Evolutionary conservation across 2,888 invertebrate species (phyloP).

Genomic region (Strigamia maritima): DNA sequence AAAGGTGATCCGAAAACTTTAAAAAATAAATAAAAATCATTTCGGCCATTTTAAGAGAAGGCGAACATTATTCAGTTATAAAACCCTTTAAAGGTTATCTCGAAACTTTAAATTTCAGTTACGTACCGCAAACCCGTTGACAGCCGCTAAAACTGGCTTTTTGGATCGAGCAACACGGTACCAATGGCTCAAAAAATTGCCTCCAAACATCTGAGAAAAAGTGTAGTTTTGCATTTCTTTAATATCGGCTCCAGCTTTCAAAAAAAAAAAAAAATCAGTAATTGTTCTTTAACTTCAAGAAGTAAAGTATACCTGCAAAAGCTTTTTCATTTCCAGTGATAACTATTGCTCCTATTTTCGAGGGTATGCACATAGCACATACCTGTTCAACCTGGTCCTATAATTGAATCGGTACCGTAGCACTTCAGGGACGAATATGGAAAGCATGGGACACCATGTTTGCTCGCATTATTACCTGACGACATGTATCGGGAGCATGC

Average conservation of each 20-base stretch:
- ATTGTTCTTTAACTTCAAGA: too few species aligned
- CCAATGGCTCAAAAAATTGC: slow-evolving; percentile 82
- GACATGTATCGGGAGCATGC: not conserved
- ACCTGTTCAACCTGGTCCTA: too few species aligned
- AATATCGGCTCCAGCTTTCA: slow-evolving; percentile 87
- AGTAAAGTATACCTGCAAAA: slow-evolving; percentile 60
- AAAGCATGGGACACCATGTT: too few species aligned
- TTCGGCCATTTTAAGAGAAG: too few species aligned
- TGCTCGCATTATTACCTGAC: not conserved
- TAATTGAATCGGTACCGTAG: too few species aligned
- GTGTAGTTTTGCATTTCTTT: slow-evolving; percentile 85
- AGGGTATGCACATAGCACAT: too few species aligned
- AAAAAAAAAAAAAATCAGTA: too few species aligned
- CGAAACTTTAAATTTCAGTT: not conserved
- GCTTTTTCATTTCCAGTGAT: slow-evolving; percentile 82
- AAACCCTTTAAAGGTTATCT: too few species aligned
- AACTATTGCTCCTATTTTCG: slow-evolving; percentile 75
- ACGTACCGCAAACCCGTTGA: slow-evolving; percentile 93
- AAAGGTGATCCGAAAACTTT: too few species aligned
- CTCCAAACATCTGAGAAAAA: slow-evolving; percentile 67
- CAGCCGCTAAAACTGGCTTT: slow-evolving; percentile 96
- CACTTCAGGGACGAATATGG: too few species aligned
- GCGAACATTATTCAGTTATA: too few species aligned
- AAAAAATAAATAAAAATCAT: too few species aligned
- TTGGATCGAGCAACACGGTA: slow-evolving; percentile 68